Evolutionary conservation across 1,140 invertebrate genomes (phyloP), one percentile per base, ranked within the genome.

Genomic region (Bombus haemorrhoidalis): DNA sequence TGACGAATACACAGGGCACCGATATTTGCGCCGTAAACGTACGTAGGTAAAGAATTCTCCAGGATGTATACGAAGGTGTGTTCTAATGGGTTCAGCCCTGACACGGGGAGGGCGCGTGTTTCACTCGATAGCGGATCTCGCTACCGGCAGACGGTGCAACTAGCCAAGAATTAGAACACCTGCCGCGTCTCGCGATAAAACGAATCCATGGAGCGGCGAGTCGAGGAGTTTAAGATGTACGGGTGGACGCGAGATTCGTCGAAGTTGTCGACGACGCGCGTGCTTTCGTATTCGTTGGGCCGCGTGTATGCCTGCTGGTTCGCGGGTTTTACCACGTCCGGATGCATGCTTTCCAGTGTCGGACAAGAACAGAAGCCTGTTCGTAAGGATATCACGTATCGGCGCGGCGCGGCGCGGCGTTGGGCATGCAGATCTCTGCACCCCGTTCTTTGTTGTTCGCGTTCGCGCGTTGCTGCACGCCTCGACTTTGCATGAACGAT

Each of bases 381-480:
- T 87, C 79, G 89, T 80, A 90, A 82, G 86, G 86, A 81, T 69
- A 81, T 90, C 89, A 90, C 89, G 89, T 89, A 82, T 85, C 78
- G 64, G 75, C 34, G 87, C 39, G 43, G 43, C 34, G 87, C 39
- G 43, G 43, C 78, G 81, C 47, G 47, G 47, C 47, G 47, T 41
- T 39, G 79, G 71, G 74, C 89, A 90, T 90, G 87, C 82, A 89
- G 79, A 89, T 90, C 84, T 75, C 64, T 43, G 69, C 87, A 68
- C 66, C 86, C 39, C 47, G 64, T 53, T 53, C 75, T 47, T 77
- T 62, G 66, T 82, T 62, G 34, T 13, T 75, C 75, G 78, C 68
- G 41, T 53, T 53, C 47, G 47, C 47, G 47, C 66, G 66, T 69
- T 69, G 32, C 66, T 53, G 47, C 72, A 73, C 71, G 85, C 64